Conservation (phyloP, 2,888 invertebrate genomes). For the Mythimna impura region DNA sequence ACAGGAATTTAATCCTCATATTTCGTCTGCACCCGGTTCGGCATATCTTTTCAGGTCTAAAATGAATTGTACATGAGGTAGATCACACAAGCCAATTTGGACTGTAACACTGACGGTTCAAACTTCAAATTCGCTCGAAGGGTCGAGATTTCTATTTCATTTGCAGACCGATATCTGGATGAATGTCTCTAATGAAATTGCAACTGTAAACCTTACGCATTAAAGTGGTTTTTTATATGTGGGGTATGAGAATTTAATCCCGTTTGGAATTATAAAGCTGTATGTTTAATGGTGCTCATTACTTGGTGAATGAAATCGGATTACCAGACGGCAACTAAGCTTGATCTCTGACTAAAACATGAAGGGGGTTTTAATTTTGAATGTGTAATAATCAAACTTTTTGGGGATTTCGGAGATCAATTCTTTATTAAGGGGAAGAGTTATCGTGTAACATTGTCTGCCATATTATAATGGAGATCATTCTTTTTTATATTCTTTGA, state of each 20-base stretch:
- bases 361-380: conserved; percentile 77
- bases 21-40: conserved; percentile 88
- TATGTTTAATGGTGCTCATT: conserved; percentile 86
- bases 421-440: conserved; percentile 53
- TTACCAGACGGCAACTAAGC: conserved; percentile 81
- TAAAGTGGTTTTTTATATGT: conserved; percentile 50
- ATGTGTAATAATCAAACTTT: conserved; percentile 70
- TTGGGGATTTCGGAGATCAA: conserved; percentile 53
- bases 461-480: background rate
- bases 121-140: conserved; percentile 72
- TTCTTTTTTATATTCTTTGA: background rate
- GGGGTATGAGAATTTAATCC: conserved; percentile 50
- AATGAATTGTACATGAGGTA: conserved; percentile 78
- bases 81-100: conserved; percentile 68
- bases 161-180: conserved; percentile 43
- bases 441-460: conserved; percentile 7
- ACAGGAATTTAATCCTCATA: conserved; percentile 90
- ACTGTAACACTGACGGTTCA: conserved; percentile 67
- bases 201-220: background rate
- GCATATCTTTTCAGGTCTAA: conserved; percentile 87
- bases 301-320: conserved; percentile 86
- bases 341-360: conserved; percentile 81
- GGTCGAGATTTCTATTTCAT: conserved; percentile 45
- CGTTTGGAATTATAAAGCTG: conserved; percentile 59
- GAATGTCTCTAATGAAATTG: background rate